These are phyloP conservation scores for Dicyrtomina minuta DNA, from an alignment of 2,888 invertebrate genomes.

Conservation along the genomic window DNA sequence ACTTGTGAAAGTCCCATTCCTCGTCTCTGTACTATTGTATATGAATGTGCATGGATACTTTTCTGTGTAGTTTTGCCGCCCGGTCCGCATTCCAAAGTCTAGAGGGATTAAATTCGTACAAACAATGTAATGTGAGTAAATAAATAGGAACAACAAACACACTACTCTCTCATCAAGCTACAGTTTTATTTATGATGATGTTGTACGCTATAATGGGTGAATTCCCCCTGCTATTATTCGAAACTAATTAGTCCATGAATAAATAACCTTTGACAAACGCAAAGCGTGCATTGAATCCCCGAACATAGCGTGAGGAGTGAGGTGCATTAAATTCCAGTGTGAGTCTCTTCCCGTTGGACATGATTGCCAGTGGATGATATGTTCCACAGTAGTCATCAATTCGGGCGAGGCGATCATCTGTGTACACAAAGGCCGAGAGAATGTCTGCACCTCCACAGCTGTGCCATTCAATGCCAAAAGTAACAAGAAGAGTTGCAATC, in stretches of 20 bases:
- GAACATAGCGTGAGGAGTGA: conserved; percentile 73
- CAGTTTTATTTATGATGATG: too few relatives aligned
- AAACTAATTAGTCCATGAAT: background rate
- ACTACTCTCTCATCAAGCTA: too few relatives aligned
- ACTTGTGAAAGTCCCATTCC: conserved; percentile 66
- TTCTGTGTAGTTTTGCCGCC: conserved; percentile 66
- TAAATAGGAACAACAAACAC: background rate
- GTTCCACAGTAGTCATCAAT: conserved; percentile 85
- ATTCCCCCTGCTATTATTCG: background rate
- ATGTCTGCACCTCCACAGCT: conserved; percentile 66
- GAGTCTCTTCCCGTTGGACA: conserved; percentile 87
- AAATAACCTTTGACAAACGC: conserved; percentile 80
- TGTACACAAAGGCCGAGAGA: conserved; percentile 77
- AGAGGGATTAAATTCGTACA: conserved; percentile 50
- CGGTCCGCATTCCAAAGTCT: conserved; percentile 87
- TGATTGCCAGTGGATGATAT: conserved; percentile 79
- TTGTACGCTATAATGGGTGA: too few relatives aligned
- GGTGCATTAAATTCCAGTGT: conserved; percentile 82
- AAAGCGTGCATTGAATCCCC: conserved; percentile 85
- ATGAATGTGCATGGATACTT: conserved; percentile 82
- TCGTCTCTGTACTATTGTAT: conserved; percentile 78
- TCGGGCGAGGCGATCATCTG: conserved; percentile 74
- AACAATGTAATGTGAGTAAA: too few relatives aligned
- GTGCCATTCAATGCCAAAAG: too few relatives aligned
- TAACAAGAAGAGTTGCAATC: background rate